These are phyloP conservation scores for Labeo catla DNA, from an alignment of 2,113 vertebrate species.

Conservation along the genomic window DNA sequence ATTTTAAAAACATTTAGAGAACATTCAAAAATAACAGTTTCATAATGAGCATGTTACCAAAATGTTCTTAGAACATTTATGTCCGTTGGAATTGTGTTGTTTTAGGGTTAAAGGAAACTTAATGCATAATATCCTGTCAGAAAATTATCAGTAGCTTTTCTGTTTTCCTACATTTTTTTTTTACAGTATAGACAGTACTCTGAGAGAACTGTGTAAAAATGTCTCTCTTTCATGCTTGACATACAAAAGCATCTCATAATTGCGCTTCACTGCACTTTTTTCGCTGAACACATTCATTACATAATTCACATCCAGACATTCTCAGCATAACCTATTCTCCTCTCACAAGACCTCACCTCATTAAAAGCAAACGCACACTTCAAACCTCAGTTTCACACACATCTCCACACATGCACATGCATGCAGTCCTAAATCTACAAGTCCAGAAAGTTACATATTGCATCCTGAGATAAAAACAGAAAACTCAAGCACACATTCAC, in stretches of 20 bases:
- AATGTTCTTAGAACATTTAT: too few species aligned
- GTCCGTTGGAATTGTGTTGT: neutral
- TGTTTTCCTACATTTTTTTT: neutral
- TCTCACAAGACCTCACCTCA: neutral
- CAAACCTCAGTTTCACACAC: neutral
- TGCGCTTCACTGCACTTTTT: neutral
- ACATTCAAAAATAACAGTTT: too few species aligned
- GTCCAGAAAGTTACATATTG: neutral
- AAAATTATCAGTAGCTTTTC: neutral
- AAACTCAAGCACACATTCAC: neutral
- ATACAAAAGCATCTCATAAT: conserved; percentile 24
- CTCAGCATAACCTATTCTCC: neutral
- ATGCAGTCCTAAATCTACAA: neutral
- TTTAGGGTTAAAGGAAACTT: neutral
- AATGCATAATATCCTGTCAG: neutral
- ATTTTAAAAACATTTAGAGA: too few species aligned
- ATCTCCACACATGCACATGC: neutral
- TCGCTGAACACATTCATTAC: conserved; percentile 19
- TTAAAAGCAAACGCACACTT: neutral
- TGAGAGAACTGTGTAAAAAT: neutral
- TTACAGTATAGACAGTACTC: neutral
- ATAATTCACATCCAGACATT: neutral
- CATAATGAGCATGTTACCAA: too few species aligned
- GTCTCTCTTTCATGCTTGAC: conserved; percentile 18
- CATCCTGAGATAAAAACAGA: neutral